A percentile compares a stretch with the other conserved stretches of the same genome.
phyloP scores from a whole-genome alignment of 1,140 invertebrate species.

The Calliopsis andreniformis region DNA sequence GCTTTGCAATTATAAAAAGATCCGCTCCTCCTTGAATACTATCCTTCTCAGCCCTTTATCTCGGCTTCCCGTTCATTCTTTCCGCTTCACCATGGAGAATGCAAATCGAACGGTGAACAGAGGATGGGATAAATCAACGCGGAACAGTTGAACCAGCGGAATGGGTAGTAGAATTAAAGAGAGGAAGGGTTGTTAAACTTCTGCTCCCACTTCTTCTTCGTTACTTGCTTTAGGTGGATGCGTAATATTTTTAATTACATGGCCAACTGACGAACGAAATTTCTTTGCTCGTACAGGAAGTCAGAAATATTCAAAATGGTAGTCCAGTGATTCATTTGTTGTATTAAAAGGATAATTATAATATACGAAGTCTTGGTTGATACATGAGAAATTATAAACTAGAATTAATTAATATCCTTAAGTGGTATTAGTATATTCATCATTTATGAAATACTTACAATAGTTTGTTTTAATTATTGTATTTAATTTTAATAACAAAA shows the following conservation, averaged over 20 bases:
- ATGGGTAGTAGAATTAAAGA: slow-evolving; percentile 70
- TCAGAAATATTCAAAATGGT: slow-evolving; percentile 53
- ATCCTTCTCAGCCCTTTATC: slow-evolving; percentile 57
- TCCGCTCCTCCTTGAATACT: slow-evolving; percentile 57
- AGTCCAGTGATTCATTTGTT: slow-evolving; percentile 64
- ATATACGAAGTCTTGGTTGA: slow-evolving; percentile 7
- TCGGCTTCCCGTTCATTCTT: slow-evolving; percentile 31
- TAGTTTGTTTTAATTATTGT: no score
- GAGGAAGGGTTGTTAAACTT: slow-evolving; percentile 71
- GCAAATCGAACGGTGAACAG: slow-evolving; percentile 64
- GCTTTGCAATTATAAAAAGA: slow-evolving; percentile 78
- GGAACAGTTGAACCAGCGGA: slow-evolving; percentile 55
- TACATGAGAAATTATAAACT: no score
- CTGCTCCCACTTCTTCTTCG: slow-evolving; percentile 66
- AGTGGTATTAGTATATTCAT: no score
- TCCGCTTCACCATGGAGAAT: slow-evolving; percentile 49
- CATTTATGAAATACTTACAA: no score
- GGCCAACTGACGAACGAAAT: slow-evolving; percentile 76
- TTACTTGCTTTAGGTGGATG: slow-evolving; percentile 76
- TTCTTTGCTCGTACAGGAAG: slow-evolving; percentile 65
- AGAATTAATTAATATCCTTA: no score
- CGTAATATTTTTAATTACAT: slow-evolving; percentile 78
- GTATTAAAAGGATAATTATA: slow-evolving; percentile 52
- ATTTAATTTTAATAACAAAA: no score
- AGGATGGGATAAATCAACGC: slow-evolving; percentile 57